Evolutionary conservation across 2,888 invertebrate genomes (phyloP).

Genomic region (Linnaemya tessellans): DNA sequence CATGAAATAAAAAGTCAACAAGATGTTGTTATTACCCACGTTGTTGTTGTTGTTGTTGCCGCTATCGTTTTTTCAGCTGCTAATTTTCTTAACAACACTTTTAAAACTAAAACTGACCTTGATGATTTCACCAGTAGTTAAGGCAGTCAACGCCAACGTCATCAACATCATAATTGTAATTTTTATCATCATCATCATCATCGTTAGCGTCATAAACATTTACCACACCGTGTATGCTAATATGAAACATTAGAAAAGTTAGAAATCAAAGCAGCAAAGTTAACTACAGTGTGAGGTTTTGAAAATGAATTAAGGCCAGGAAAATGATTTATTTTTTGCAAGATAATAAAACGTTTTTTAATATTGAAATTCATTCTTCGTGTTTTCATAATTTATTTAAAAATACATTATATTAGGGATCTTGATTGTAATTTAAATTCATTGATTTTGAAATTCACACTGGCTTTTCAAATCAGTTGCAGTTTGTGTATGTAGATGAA

Average conservation of each 20-base stretch:
- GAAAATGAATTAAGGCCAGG: neutral
- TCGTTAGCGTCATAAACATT: too few relatives aligned
- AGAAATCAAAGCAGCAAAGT: neutral
- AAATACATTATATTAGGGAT: too few relatives aligned
- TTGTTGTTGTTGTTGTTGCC: neutral
- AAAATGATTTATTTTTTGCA: too few relatives aligned
- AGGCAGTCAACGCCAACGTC: conserved; percentile 9
- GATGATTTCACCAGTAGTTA: conserved; percentile 67
- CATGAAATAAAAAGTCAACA: conserved; percentile 10
- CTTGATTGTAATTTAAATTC: too few relatives aligned
- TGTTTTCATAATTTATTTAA: too few relatives aligned
- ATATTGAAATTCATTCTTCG: too few relatives aligned
- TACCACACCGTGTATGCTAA: neutral
- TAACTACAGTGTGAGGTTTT: neutral
- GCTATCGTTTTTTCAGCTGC: neutral
- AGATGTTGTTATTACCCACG: neutral
- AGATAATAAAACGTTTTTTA: too few relatives aligned
- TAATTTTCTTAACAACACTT: conserved; percentile 2
- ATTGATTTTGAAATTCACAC: too few relatives aligned
- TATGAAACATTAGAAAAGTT: conserved; percentile 1
- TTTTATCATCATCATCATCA: neutral
- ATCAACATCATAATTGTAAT: conserved; percentile 1
- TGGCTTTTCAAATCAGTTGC: too few relatives aligned
- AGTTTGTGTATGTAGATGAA: too few relatives aligned
- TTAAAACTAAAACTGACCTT: conserved; percentile 54